A percentile compares a stretch with the other conserved stretches of the same genome.
Evolutionary conservation across 2,113 vertebrate genomes (phyloP).

Genomic region (Brienomyrus brachyistius): DNA sequence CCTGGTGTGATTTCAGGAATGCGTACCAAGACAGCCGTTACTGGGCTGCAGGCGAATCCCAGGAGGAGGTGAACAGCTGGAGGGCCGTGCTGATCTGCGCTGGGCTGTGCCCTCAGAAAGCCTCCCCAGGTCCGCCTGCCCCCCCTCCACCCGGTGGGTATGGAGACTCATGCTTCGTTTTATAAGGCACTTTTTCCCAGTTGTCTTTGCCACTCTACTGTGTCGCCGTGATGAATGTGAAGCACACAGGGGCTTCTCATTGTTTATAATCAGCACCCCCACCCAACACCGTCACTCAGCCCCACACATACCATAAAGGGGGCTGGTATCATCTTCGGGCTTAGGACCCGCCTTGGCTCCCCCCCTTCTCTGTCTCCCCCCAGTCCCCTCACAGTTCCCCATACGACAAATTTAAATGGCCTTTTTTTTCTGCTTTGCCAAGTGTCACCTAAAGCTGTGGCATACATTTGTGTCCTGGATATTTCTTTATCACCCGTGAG

Average conservation of each 20-base stretch:
- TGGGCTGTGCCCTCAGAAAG: conserved; percentile 82
- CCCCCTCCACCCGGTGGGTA: conserved; percentile 50
- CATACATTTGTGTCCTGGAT: neutral
- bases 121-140: conserved; percentile 62
- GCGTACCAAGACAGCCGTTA: conserved; percentile 91
- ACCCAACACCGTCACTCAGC: neutral
- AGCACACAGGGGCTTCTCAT: conserved; percentile 48
- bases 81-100: conserved; percentile 81
- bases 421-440: neutral
- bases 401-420: neutral
- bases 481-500: neutral
- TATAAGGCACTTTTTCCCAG: conserved; percentile 39
- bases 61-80: conserved; percentile 89
- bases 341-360: neutral
- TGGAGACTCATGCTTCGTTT: neutral
- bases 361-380: neutral
- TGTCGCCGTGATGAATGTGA: conserved; percentile 55
- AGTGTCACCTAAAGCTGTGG: neutral
- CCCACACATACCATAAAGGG: neutral
- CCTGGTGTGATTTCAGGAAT: conserved; percentile 63
- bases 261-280: conserved; percentile 56
- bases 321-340: neutral
- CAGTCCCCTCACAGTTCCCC: neutral
- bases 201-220: conserved; percentile 58
- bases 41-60: conserved; percentile 64